phyloP scores from a whole-genome alignment of 1,140 invertebrate species.

The Drosophila rufa region DNA sequence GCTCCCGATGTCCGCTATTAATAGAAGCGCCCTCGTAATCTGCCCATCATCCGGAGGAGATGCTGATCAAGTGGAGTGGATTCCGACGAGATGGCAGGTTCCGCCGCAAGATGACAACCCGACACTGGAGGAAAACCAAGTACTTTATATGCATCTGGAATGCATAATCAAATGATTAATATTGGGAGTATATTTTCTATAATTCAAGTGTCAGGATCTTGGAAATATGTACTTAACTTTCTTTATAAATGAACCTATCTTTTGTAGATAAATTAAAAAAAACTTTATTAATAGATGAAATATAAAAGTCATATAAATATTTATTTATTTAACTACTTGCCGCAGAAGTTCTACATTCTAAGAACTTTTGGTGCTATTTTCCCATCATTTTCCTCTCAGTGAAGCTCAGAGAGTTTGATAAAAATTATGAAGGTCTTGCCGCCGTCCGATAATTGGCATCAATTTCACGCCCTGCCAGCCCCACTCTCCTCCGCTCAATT shows the following conservation, averaged over 20 bases:
- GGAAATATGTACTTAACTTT: no score
- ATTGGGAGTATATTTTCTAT: not conserved
- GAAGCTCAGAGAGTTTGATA: not conserved
- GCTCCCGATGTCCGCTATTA: slow-evolving; percentile 78
- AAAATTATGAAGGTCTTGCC: slow-evolving; percentile 40
- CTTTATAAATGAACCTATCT: no score
- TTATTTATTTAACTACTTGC: no score
- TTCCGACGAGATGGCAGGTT: slow-evolving; percentile 55
- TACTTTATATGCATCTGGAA: not conserved
- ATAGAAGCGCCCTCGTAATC: slow-evolving; percentile 60
- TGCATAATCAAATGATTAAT: slow-evolving; percentile 9
- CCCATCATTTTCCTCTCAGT: slow-evolving; percentile 3
- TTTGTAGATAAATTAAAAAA: no score
- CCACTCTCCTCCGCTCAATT: slow-evolving; percentile 63
- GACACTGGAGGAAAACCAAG: slow-evolving; percentile 13
- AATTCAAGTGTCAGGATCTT: not conserved
- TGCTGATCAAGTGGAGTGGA: slow-evolving; percentile 61
- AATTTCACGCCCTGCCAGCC: slow-evolving; percentile 67
- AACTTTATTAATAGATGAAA: no score
- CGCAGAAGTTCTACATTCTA: no score
- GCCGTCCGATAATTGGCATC: slow-evolving; percentile 55
- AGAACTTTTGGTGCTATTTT: no score
- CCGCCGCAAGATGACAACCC: slow-evolving; percentile 45
- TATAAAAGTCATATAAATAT: no score
- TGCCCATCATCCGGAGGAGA: slow-evolving; percentile 41